Evolutionary conservation across 2,113 vertebrate genomes (phyloP), one percentile per base, ranked within the genome.

Genomic region (Syngnathus floridae): DNA sequence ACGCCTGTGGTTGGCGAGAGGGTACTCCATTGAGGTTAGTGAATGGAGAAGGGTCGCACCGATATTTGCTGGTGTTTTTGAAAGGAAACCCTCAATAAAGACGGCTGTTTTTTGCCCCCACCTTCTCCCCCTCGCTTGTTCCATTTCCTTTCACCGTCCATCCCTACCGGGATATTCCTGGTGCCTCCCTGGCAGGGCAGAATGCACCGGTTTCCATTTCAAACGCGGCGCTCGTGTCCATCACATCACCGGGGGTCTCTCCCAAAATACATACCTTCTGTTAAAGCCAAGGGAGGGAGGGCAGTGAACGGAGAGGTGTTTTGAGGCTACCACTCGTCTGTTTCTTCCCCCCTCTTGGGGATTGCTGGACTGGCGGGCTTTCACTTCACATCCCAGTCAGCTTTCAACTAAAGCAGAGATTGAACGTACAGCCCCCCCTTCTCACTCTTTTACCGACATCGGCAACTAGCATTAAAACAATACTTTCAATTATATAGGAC

Each of bases 181-280:
- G 77, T 75, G 76, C 74, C 59, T 81, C 75, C 70, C 78, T 76
- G 71, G 83, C 77, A 82, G 81, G 65, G 81, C 76, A 77, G 79
- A 83, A 81, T 79, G 82, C 71, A 60, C 72, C 54, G 88, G 87
- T 91, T 91, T 91, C 89, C 89, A 89, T 90, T 90, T 89, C 80
- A 90, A 89, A 90, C 84, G 82, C 70, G 70, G 74, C 80, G 79
- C 84, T 71, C 83, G 49, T 84, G 82, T 90, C 87, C 85, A 80
- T 88, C 86, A 86, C 78, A 85, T 80, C 88, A 82, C 82, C 74
- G 76, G 84, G 85, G 87, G 84, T 88, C 81, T 87, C 76, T 84
- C 84, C 86, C 80, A 85, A 88, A 89, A 88, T 91, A 88, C 81
- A 87, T 88, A 86, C 80, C 86, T 87, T 74, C 78, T 86, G 87